Conservation (phyloP, 2,113 vertebrate species). For the Picathartes gymnocephalus region DNA sequence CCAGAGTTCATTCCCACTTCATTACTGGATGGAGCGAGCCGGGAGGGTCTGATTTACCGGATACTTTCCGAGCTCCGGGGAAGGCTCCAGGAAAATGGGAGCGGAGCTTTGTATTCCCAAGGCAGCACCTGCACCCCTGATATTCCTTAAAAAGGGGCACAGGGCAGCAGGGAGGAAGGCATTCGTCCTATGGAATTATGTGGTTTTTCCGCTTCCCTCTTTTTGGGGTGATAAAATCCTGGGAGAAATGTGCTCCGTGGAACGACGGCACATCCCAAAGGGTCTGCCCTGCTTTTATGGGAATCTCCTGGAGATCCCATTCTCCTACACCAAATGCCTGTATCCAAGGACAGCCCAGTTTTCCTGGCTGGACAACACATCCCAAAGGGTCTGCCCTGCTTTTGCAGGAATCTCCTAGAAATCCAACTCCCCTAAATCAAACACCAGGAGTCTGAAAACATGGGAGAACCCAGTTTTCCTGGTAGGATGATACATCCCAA, state of each 20-base stretch:
- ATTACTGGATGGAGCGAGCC: constrained; percentile 46
- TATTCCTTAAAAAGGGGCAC: background rate
- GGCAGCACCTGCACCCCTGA: background rate
- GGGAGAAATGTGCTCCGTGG: background rate
- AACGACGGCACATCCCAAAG: background rate
- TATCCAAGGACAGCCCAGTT: background rate
- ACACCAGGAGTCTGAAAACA: background rate
- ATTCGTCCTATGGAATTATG: fast-evolving
- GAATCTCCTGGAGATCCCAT: background rate
- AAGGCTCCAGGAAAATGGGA: background rate
- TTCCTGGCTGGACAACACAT: background rate
- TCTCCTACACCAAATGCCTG: background rate
- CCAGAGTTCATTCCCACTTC: constrained; percentile 69
- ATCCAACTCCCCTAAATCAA: background rate
- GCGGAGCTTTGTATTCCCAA: background rate
- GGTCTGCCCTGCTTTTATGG: background rate
- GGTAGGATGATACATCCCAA: background rate
- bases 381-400: background rate
- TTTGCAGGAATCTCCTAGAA: fast-evolving
- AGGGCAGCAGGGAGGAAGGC: background rate
- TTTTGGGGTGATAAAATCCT: background rate
- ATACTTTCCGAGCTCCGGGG: background rate
- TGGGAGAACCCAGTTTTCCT: background rate
- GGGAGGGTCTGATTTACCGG: constrained; percentile 22
- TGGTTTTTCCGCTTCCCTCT: background rate